These are phyloP conservation scores for Eremophila alpestris DNA, from an alignment of 2,797 vertebrate genomes.

Conservation along the genomic window DNA sequence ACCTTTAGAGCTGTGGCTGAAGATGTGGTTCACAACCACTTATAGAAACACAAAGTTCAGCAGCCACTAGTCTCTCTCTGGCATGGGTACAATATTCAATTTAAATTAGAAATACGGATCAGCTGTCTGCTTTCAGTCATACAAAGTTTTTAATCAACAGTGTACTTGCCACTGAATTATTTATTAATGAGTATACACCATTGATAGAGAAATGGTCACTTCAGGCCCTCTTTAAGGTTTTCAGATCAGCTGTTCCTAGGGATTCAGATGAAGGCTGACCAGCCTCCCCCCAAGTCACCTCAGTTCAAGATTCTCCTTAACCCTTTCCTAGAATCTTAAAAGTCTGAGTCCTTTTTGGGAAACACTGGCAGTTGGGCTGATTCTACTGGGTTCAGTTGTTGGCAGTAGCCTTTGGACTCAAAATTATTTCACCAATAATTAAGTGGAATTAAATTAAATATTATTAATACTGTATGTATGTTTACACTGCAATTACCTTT, in stretches of 20 bases:
- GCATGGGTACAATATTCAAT: background rate
- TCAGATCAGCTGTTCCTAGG: background rate
- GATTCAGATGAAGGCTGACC: background rate
- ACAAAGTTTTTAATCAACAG: background rate
- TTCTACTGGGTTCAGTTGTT: background rate
- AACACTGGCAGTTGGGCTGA: background rate
- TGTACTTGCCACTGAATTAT: background rate
- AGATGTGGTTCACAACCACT: background rate
- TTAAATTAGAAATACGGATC: background rate
- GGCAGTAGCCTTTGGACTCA: background rate
- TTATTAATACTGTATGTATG: background rate
- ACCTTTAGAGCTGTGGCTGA: background rate
- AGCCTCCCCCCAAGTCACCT: background rate
- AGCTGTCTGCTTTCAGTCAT: background rate
- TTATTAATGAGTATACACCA: background rate
- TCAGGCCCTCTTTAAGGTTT: background rate
- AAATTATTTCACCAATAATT: background rate
- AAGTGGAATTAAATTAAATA: background rate
- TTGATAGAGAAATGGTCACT: background rate
- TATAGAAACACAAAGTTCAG: background rate
- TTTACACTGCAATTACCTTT: background rate
- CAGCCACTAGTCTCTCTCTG: background rate
- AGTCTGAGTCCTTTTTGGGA: background rate
- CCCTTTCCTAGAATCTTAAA: background rate
- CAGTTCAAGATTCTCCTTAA: background rate